phyloP scores from a whole-genome alignment of 2,888 invertebrate species.

The Hedya salicella region DNA sequence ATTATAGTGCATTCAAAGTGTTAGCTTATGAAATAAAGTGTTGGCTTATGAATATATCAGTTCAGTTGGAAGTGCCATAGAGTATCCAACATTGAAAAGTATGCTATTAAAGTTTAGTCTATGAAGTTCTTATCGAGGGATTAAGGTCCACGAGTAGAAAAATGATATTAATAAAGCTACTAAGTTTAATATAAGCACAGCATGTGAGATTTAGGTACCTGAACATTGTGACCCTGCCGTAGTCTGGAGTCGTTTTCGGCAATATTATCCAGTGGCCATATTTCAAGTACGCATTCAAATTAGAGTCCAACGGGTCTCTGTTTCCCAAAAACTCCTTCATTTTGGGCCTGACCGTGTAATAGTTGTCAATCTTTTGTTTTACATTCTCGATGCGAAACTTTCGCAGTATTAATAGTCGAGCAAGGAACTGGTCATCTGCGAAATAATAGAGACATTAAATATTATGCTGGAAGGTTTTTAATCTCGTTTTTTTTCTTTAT shows the following conservation, averaged over 20 bases:
- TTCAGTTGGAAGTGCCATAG: too few species aligned
- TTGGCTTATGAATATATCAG: too few species aligned
- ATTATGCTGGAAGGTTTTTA: too few species aligned
- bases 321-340: conserved; percentile 18
- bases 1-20: too few species aligned
- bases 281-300: conserved; percentile 43
- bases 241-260: conserved; percentile 47
- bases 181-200: too few species aligned
- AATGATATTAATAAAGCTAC: too few species aligned
- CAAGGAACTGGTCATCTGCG: conserved; percentile 30
- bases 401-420: conserved; percentile 25
- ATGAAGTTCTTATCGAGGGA: too few species aligned
- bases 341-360: conserved; percentile 15
- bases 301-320: conserved; percentile 30
- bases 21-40: too few species aligned
- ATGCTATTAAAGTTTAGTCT: too few species aligned
- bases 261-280: conserved; percentile 45
- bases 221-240: conserved; percentile 48
- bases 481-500: too few species aligned
- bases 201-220: conserved; percentile 40
- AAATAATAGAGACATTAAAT: neutral
- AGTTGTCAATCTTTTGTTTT: conserved; percentile 32
- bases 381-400: conserved; percentile 32
- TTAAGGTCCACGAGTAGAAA: too few species aligned
- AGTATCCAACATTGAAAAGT: too few species aligned